These are phyloP conservation scores for Cathartes aura DNA, from an alignment of 2,113 vertebrate genomes.

Conservation along the genomic window DNA sequence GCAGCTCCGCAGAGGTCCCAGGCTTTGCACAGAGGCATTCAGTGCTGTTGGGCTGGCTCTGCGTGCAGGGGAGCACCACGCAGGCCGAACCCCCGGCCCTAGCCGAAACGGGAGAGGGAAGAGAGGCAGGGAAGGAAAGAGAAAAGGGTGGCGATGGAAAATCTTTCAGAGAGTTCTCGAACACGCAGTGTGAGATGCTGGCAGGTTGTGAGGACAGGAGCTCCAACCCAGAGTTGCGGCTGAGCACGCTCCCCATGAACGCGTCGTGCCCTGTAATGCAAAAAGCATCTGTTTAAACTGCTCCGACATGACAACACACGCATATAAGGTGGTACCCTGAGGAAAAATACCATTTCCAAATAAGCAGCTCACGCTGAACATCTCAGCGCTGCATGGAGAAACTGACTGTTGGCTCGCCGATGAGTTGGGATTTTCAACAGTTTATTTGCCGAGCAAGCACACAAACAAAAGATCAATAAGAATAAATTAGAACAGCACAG, in stretches of 20 bases:
- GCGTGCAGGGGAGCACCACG: not conserved
- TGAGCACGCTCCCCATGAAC: not conserved
- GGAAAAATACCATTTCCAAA: not conserved
- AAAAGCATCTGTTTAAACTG: not conserved
- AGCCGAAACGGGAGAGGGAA: fast-evolving
- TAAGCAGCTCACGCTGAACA: not conserved
- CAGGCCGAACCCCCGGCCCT: not conserved
- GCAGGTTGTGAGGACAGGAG: not conserved
- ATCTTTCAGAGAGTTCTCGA: not conserved
- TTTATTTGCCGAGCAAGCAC: not conserved
- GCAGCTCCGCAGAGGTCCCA: not conserved
- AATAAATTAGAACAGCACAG: conserved; percentile 43
- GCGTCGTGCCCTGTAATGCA: not conserved
- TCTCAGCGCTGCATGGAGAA: fast-evolving
- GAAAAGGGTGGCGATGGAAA: not conserved
- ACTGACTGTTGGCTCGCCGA: fast-evolving
- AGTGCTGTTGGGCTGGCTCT: not conserved
- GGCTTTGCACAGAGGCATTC: not conserved
- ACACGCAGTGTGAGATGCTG: fast-evolving
- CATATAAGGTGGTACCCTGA: not conserved
- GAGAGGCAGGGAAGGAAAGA: not conserved
- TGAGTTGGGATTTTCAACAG: not conserved
- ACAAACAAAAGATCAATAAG: conserved; percentile 33
- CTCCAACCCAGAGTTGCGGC: not conserved
- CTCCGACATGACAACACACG: not conserved